A percentile compares a stretch with the other conserved stretches of the same genome.
These are phyloP conservation scores for Drosophila eohydei DNA, from an alignment of 2,888 invertebrate genomes.

Conservation along the genomic window DNA sequence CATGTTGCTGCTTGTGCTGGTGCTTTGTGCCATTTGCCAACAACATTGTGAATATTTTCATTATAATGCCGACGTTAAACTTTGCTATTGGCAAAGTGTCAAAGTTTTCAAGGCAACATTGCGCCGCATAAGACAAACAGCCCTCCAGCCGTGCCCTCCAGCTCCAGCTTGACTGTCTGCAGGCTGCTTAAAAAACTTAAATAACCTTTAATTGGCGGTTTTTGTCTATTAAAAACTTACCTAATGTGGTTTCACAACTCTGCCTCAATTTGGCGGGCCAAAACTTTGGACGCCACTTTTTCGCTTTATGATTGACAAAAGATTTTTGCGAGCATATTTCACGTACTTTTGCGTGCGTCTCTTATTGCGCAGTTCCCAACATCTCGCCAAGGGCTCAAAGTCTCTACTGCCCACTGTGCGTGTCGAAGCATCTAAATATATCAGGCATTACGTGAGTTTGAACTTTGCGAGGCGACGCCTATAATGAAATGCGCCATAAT, in stretches of 20 bases:
- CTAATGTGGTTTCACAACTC: slow-evolving; percentile 30
- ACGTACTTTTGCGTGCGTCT: neutral
- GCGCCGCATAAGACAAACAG: slow-evolving; percentile 36
- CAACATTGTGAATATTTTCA: slow-evolving; percentile 30
- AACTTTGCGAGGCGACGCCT: slow-evolving; percentile 9
- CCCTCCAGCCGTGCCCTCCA: slow-evolving; percentile 15
- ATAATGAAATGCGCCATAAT: slow-evolving; percentile 22
- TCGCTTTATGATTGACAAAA: slow-evolving; percentile 26
- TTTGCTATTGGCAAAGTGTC: slow-evolving; percentile 55
- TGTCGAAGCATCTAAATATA: slow-evolving; percentile 25
- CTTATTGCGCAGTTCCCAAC: neutral
- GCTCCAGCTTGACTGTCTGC: slow-evolving; percentile 4
- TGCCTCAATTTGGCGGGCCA: slow-evolving; percentile 23
- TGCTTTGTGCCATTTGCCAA: slow-evolving; percentile 14
- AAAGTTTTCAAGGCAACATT: slow-evolving; percentile 60
- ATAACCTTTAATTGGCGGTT: slow-evolving; percentile 66
- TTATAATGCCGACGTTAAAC: slow-evolving; percentile 27
- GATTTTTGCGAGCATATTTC: slow-evolving; percentile 7
- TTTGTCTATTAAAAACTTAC: slow-evolving; percentile 49
- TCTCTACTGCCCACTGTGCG: slow-evolving; percentile 8
- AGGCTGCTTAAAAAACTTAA: slow-evolving; percentile 51
- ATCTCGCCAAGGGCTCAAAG: neutral
- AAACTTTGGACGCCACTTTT: slow-evolving; percentile 34
- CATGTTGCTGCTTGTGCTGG: slow-evolving; percentile 2
- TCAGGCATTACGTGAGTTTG: slow-evolving; percentile 13